These are phyloP conservation scores for Tetramorium parvispinum DNA, from an alignment of 1,140 invertebrate species.

Conservation along the genomic window DNA sequence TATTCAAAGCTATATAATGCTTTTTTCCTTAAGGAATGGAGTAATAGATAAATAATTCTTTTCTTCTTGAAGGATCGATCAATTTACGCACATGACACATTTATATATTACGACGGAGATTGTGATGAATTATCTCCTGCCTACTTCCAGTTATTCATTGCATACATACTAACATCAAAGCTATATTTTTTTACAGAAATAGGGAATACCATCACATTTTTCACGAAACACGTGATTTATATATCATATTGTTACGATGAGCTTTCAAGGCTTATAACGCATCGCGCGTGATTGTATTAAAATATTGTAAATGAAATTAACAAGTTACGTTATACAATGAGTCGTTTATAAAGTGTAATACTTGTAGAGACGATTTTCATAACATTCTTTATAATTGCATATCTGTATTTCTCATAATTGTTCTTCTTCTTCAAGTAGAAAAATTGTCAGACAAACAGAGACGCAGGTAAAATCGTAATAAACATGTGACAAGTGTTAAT, in stretches of 20 bases:
- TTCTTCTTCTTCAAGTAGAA: not conserved
- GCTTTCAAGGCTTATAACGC: not conserved
- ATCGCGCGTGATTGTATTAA: slow-evolving; percentile 45
- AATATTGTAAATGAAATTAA: slow-evolving; percentile 53
- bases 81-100: slow-evolving; percentile 29
- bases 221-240: slow-evolving; percentile 29
- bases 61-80: not conserved
- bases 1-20: slow-evolving; percentile 51
- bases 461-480: slow-evolving; percentile 6
- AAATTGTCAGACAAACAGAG: slow-evolving; percentile 12
- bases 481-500: slow-evolving; percentile 17
- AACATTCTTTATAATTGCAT: slow-evolving; percentile 2
- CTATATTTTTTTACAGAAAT: slow-evolving; percentile 49
- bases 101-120: slow-evolving; percentile 29
- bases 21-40: slow-evolving; percentile 17
- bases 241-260: slow-evolving; percentile 31
- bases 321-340: slow-evolving; percentile 34
- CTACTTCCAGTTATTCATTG: slow-evolving; percentile 21
- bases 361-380: slow-evolving; percentile 15
- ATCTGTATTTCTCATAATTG: not conserved
- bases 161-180: slow-evolving; percentile 36
- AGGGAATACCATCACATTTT: slow-evolving; percentile 45
- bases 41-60: slow-evolving; percentile 26
- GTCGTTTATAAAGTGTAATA: slow-evolving; percentile 36
- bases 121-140: not conserved